A percentile compares a stretch with the other conserved stretches of the same genome.
phyloP scores from a whole-genome alignment of 2,113 vertebrate species.

The Pipra filicauda region DNA sequence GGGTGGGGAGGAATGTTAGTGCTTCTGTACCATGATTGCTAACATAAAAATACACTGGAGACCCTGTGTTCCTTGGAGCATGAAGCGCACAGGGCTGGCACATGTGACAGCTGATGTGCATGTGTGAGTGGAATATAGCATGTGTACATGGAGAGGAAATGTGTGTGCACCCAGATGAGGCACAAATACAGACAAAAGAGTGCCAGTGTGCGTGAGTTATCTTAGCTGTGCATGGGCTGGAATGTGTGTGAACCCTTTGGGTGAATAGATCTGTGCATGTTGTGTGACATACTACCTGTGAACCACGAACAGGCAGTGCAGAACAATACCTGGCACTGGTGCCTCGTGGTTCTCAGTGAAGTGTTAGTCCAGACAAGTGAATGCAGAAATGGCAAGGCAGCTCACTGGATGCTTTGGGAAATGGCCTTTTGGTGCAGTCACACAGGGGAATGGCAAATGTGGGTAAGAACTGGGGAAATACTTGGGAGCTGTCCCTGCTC shows the following conservation, averaged over 20 bases:
- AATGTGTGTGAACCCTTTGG: background rate
- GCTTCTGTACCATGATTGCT: background rate
- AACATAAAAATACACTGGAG: background rate
- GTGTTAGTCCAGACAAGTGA: background rate
- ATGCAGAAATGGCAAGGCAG: background rate
- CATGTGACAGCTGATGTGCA: background rate
- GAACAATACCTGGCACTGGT: no score
- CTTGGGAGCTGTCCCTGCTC: background rate
- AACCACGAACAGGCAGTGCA: background rate
- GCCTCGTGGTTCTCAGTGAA: background rate
- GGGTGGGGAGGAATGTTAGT: background rate
- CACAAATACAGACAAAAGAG: background rate
- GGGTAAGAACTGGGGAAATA: background rate
- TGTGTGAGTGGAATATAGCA: background rate
- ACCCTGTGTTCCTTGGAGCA: background rate
- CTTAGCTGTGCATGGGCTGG: background rate
- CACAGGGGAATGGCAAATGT: background rate
- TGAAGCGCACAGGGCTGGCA: background rate
- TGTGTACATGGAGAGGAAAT: background rate
- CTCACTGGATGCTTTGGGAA: background rate
- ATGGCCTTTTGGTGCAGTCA: background rate
- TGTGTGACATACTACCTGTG: background rate
- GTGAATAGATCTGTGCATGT: accelerated
- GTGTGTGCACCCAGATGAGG: background rate
- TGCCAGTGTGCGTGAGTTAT: background rate